Conservation (phyloP, 2,113 vertebrate genomes). For the Ursus arctos region DNA sequence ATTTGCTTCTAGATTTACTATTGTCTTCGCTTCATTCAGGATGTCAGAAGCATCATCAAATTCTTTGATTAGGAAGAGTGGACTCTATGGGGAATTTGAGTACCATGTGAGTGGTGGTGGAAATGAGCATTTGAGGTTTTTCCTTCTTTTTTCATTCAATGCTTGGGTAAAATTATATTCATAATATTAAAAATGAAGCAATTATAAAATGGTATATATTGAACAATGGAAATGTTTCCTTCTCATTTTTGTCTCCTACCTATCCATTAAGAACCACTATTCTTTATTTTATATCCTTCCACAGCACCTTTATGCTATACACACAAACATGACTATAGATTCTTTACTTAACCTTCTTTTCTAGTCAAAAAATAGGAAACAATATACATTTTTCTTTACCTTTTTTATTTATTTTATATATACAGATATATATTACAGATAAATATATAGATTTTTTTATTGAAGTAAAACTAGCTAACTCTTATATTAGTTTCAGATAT, state of each 20-base stretch:
- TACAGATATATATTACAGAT: background rate
- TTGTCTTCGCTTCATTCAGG: background rate
- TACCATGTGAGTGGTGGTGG: background rate
- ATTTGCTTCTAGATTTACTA: background rate
- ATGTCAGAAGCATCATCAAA: background rate
- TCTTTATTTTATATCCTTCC: background rate
- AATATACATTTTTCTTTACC: background rate
- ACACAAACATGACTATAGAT: background rate
- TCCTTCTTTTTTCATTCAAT: background rate
- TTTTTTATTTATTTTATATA: background rate
- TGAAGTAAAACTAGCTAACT: background rate
- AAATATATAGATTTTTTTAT: background rate
- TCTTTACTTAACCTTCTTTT: background rate
- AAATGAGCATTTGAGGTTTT: background rate
- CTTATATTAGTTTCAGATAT: background rate
- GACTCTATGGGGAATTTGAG: background rate
- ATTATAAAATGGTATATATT: background rate
- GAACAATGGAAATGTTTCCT: background rate
- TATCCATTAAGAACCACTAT: background rate
- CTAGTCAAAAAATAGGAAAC: background rate
- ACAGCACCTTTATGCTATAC: background rate
- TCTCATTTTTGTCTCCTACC: background rate
- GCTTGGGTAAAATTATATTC: background rate
- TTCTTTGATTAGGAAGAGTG: background rate
- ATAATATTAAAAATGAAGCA: background rate